Conservation (phyloP, 2,888 invertebrate species). For the Metallyticus violacea region DNA sequence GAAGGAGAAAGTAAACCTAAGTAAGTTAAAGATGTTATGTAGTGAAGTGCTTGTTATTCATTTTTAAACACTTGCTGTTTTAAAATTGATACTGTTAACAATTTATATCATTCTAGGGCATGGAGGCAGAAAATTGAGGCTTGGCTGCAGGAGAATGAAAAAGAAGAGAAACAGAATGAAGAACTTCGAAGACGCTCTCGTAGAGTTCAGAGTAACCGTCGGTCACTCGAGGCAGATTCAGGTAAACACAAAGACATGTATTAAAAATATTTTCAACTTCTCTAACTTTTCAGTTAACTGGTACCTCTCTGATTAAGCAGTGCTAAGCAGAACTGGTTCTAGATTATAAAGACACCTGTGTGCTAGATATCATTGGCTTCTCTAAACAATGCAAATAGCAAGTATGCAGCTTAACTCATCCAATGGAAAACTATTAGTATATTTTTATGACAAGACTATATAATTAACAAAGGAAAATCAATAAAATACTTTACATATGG, state of each 20-base stretch:
- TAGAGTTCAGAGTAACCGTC: conserved; percentile 66
- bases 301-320: too few species aligned
- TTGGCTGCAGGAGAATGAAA: conserved; percentile 85
- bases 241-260: conserved; percentile 50
- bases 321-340: too few species aligned
- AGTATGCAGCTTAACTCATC: too few species aligned
- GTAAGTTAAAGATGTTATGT: conserved; percentile 48
- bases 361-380: too few species aligned
- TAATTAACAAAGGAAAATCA: too few species aligned
- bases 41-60: neutral
- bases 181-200: conserved; percentile 64
- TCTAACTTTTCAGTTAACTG: too few species aligned
- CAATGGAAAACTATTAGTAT: too few species aligned
- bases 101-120: conserved; percentile 53
- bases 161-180: conserved; percentile 70
- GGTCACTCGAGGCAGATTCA: conserved; percentile 82
- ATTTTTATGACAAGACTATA: too few species aligned
- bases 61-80: neutral
- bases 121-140: conserved; percentile 90
- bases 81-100: neutral
- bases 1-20: conserved; percentile 54
- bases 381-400: too few species aligned
- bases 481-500: too few species aligned
- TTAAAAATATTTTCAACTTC: too few species aligned
- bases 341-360: too few species aligned